Conservation (phyloP, 1,140 invertebrate species). For the Halyomorpha halys region DNA sequence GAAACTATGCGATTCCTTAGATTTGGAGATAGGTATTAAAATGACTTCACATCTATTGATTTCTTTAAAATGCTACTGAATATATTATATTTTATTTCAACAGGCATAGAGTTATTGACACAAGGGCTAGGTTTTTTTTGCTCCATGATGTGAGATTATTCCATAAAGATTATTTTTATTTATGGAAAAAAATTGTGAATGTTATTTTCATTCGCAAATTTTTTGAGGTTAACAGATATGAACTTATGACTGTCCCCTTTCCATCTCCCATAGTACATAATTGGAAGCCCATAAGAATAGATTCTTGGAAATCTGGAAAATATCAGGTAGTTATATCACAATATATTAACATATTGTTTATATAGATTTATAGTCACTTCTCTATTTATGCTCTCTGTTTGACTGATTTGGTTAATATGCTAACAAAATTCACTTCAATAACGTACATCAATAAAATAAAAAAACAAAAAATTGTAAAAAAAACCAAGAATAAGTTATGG, state of each 20-base stretch:
- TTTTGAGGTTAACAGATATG: constrained; percentile 44
- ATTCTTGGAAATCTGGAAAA: constrained; percentile 46
- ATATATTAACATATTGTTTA: background rate
- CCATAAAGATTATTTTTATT: constrained; percentile 48
- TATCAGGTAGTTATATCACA: constrained; percentile 29
- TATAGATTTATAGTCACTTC: no score
- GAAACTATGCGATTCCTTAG: constrained; percentile 51
- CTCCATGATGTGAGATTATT: constrained; percentile 57
- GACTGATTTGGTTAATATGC: background rate
- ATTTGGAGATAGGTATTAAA: constrained; percentile 52
- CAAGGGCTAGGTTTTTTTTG: constrained; percentile 54
- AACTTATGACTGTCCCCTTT: constrained; percentile 58
- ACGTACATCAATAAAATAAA: background rate
- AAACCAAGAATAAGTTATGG: no score
- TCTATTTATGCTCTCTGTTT: no score
- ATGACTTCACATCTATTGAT: background rate
- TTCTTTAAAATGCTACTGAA: background rate
- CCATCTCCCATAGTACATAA: constrained; percentile 44
- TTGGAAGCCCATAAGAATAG: constrained; percentile 44
- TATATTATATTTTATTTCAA: constrained; percentile 30
- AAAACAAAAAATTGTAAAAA: no score
- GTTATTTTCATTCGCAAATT: constrained; percentile 57
- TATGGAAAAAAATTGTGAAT: constrained; percentile 67
- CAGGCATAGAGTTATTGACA: constrained; percentile 55
- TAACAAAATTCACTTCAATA: constrained; percentile 23